phyloP scores from a whole-genome alignment of 1,140 invertebrate genomes.

The Cherax destructor region DNA sequence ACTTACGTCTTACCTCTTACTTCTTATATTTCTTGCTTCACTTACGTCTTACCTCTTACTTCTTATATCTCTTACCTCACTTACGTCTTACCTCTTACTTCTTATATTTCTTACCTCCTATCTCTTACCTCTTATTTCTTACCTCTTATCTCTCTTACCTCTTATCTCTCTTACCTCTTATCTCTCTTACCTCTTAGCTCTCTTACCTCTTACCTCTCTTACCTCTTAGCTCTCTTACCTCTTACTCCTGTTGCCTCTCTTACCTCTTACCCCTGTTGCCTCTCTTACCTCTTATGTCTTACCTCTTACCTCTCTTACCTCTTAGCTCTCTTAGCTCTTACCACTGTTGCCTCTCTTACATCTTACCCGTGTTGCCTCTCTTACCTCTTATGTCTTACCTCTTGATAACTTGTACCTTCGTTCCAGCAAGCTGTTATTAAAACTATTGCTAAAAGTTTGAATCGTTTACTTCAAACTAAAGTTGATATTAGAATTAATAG shows the following conservation, averaged over 20 bases:
- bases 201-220: not conserved
- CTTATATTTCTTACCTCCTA: not conserved
- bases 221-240: not conserved
- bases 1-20: not conserved
- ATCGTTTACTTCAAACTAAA: too few species aligned
- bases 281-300: not conserved
- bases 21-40: not conserved
- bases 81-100: not conserved
- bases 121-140: not conserved
- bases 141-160: not conserved
- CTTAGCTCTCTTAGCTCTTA: too few species aligned
- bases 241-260: not conserved
- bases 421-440: too few species aligned
- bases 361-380: not conserved
- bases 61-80: not conserved
- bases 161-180: not conserved
- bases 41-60: not conserved
- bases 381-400: not conserved
- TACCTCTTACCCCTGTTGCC: conserved; percentile 9
- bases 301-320: too few species aligned
- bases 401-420: too few species aligned
- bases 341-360: not conserved
- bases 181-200: not conserved
- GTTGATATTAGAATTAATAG: too few species aligned
- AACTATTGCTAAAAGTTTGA: too few species aligned